Base-by-base conservation (phyloP, 92 coral and sea anemone species). In the Metridium senile region DNA sequence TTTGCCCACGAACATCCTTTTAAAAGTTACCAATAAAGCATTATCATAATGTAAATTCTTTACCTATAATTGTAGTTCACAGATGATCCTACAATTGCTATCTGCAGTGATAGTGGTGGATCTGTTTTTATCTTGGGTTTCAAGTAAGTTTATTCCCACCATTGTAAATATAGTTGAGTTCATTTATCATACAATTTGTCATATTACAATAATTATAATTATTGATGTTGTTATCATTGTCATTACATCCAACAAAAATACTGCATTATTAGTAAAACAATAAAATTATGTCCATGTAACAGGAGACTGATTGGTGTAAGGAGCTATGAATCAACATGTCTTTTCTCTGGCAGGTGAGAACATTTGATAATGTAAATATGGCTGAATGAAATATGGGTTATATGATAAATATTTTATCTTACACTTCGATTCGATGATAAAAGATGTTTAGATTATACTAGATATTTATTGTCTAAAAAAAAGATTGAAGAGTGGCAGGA, bases 91-190 rank as follows among this genome's bases (percentile, higher is more conserved):
- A 87, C 97, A 25, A 91, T 92, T 45, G 97, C 98, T 13, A 88
- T 94, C 39, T 94, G 98, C 82, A 92, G 97, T 86, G 94, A 92
- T 74, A 94, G 98, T 77, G 98, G 98, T 63, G 98, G 98, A 56
- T 94, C 98, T 0, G 98, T 94, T 19, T 94, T 94, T 73, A 88
- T 94, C 31, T 81, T 94, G 21, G 89, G 86, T 61, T 94, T 94
- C 86, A 94, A 94, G 98, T 94, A 84, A 93, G 97, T 84, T 28
- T 1, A 82, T 17, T n/a, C n/a, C n/a, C n/a, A n/a, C n/a, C n/a
- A n/a, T n/a, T n/a, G n/a, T n/a, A n/a, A n/a, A n/a, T n/a, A n/a
- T n/a, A n/a, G n/a, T n/a, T n/a, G n/a, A n/a, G n/a, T n/a, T n/a
- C n/a, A n/a, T n/a, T n/a, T n/a, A n/a, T n/a, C n/a, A n/a, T n/a